phyloP scores from a whole-genome alignment of 2,113 vertebrate genomes.

The Periophthalmodon schlosseri region DNA sequence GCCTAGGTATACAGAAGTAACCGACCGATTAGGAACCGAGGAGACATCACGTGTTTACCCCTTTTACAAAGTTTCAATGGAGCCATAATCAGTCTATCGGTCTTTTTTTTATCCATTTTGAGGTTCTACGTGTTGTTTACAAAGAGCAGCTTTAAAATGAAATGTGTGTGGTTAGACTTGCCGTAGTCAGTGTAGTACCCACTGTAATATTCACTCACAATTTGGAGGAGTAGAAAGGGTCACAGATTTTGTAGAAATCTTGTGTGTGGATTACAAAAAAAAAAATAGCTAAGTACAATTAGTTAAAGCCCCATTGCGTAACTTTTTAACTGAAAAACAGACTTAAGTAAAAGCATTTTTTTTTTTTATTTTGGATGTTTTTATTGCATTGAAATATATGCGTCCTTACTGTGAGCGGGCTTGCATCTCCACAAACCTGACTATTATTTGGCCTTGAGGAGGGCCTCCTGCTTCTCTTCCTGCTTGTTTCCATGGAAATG shows the following conservation, averaged over 20 bases:
- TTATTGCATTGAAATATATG: no score
- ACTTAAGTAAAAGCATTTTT: not conserved
- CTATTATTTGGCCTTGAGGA: no score
- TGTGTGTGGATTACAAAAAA: not conserved
- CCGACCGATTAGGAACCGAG: not conserved
- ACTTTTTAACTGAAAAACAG: not conserved
- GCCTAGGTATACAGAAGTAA: constrained; percentile 82
- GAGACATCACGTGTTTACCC: constrained; percentile 29
- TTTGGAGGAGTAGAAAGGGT: not conserved
- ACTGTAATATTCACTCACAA: not conserved
- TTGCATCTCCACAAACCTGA: no score
- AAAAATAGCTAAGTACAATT: not conserved
- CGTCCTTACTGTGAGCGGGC: no score
- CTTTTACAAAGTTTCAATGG: constrained; percentile 8
- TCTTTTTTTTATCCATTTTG: constrained; percentile 1
- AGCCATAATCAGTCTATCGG: not conserved
- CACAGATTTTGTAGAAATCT: not conserved
- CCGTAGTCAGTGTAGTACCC: not conserved
- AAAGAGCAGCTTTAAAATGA: not conserved
- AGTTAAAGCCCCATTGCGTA: no score
- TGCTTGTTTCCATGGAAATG: no score
- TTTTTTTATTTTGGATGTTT: no score
- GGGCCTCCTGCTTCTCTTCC: no score
- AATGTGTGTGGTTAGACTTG: not conserved
- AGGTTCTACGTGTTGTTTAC: constrained; percentile 19